Percentiles rank a stretch among this genome's conserved stretches.
These are phyloP conservation scores for Drosophila mojavensis DNA, from an alignment of 1,140 invertebrate genomes.

Conservation along the genomic window DNA sequence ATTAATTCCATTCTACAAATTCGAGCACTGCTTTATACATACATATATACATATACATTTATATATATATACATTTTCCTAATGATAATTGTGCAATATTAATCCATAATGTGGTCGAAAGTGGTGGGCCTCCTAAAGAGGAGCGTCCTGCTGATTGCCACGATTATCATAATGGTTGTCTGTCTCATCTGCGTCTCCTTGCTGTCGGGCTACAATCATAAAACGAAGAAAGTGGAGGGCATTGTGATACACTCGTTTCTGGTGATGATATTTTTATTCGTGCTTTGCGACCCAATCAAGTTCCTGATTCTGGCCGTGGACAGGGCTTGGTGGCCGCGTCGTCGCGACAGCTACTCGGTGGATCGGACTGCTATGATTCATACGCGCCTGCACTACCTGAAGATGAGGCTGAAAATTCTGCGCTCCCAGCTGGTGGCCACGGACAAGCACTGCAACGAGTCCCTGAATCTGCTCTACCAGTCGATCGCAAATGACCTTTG, in stretches of 20 bases:
- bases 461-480: constrained; percentile 58
- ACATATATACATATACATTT: not conserved
- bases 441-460: constrained; percentile 56
- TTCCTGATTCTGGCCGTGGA: constrained; percentile 42
- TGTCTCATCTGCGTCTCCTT: constrained; percentile 1
- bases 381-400: constrained; percentile 31
- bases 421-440: constrained; percentile 45
- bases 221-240: constrained; percentile 30
- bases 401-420: constrained; percentile 30
- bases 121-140: not conserved
- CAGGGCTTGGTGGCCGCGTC: constrained; percentile 34
- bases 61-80: no score
- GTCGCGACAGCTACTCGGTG: not conserved
- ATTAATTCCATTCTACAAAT: not conserved
- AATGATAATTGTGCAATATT: not conserved
- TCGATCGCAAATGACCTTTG: constrained; percentile 51
- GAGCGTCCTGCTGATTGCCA: constrained; percentile 18
- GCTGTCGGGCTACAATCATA: constrained; percentile 49
- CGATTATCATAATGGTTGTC: not conserved
- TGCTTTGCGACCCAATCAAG: constrained; percentile 46
- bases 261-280: constrained; percentile 8
- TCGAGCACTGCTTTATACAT: not conserved
- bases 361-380: constrained; percentile 6
- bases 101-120: not conserved
- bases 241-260: constrained; percentile 25